Evolutionary conservation across 2,797 vertebrate genomes (phyloP).

Genomic region (Helicolenus hilgendorfi): DNA sequence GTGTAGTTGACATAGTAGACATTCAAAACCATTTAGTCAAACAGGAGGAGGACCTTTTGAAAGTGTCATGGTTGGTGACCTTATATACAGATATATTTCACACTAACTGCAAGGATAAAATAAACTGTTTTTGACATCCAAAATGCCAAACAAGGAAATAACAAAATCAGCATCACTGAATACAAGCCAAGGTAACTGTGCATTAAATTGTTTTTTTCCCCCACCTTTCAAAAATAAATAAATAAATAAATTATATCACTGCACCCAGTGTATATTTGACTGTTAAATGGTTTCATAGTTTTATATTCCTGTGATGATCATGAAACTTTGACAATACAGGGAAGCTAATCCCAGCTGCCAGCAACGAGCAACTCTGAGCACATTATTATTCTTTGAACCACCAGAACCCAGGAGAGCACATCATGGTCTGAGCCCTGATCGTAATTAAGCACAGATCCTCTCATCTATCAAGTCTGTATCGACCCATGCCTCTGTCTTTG

Average conservation of each 20-base stretch:
- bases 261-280: not conserved
- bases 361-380: constrained; percentile 15
- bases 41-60: not conserved
- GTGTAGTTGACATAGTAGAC: not conserved
- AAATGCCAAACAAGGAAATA: not conserved
- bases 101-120: not conserved
- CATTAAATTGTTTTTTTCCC: not conserved
- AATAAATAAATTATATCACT: not conserved
- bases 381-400: constrained; percentile 37
- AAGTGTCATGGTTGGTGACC: not conserved
- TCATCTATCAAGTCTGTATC: constrained; percentile 56
- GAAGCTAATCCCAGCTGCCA: not conserved
- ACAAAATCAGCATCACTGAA: not conserved
- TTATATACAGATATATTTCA: not conserved
- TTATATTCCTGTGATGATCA: not conserved
- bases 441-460: constrained; percentile 32
- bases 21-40: constrained; percentile 17
- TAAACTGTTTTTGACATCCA: not conserved
- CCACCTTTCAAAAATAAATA: too few relatives aligned
- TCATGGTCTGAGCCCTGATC: constrained; percentile 24
- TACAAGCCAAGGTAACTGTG: not conserved
- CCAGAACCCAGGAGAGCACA: not conserved
- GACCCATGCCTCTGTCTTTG: constrained; percentile 52
- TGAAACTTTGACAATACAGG: not conserved
- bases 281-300: not conserved